phyloP scores from a whole-genome alignment of 2,113 vertebrate species.

The Falco punctatus region DNA sequence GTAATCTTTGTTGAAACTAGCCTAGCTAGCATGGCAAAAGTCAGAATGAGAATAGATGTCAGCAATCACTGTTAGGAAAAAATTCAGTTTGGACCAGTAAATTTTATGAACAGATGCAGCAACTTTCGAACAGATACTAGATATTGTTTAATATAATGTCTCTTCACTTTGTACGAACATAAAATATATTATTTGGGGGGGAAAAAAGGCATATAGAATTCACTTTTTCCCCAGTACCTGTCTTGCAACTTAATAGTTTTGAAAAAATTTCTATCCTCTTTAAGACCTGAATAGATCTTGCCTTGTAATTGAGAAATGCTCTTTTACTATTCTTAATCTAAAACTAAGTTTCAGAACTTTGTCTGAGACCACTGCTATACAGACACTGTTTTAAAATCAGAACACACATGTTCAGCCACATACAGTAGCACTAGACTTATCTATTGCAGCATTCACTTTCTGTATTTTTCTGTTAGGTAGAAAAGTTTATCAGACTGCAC shows the following conservation, averaged over 20 bases:
- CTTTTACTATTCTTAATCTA: background rate
- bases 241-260: background rate
- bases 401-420: background rate
- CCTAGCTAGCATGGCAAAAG: conserved; percentile 75
- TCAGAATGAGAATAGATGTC: conserved; percentile 75
- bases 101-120: conserved; percentile 12
- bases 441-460: background rate
- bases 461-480: background rate
- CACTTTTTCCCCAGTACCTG: background rate
- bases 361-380: background rate
- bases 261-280: background rate
- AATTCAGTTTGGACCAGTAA: conserved; percentile 47
- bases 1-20: conserved; percentile 86
- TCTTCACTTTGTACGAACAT: background rate
- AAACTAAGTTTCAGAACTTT: background rate
- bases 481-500: background rate
- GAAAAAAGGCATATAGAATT: background rate
- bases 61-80: conserved; percentile 48
- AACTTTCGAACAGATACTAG: background rate
- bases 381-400: background rate
- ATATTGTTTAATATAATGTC: background rate
- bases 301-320: background rate
- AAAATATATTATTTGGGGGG: background rate
- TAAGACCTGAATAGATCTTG: background rate
- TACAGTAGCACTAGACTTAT: background rate